phyloP scores from a whole-genome alignment of 2,888 invertebrate genomes.

The Cosmia trapezina region DNA sequence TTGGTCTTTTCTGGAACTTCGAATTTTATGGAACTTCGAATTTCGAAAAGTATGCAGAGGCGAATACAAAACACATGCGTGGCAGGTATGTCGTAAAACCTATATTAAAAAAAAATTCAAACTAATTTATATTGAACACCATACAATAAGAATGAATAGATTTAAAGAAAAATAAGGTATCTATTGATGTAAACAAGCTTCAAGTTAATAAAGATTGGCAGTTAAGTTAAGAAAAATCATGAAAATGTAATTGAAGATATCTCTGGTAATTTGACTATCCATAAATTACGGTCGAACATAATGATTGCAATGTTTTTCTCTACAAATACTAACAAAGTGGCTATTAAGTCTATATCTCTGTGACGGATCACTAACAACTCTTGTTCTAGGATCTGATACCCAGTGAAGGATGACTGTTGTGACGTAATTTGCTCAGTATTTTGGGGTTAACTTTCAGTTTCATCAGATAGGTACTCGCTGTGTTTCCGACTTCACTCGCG shows the following conservation, averaged over 20 bases:
- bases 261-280: constrained; percentile 21
- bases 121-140: too few relatives aligned
- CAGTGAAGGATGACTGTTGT: constrained; percentile 38
- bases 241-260: constrained; percentile 15
- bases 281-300: constrained; percentile 23
- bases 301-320: constrained; percentile 43
- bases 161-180: too few relatives aligned
- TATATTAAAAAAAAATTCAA: neutral
- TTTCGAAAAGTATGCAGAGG: neutral
- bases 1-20: neutral
- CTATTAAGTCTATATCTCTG: constrained; percentile 44
- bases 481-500: neutral
- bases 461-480: neutral
- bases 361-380: constrained; percentile 31
- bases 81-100: neutral
- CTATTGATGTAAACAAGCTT: neutral
- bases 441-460: neutral
- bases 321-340: constrained; percentile 39
- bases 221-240: constrained; percentile 24
- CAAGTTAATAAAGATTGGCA: constrained; percentile 10
- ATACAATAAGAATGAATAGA: too few relatives aligned
- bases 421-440: constrained; percentile 31
- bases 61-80: neutral
- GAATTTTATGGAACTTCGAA: neutral
- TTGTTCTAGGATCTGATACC: constrained; percentile 38